Base-by-base conservation (phyloP, 2,797 vertebrate species). In the Fistularia tabacaria region DNA sequence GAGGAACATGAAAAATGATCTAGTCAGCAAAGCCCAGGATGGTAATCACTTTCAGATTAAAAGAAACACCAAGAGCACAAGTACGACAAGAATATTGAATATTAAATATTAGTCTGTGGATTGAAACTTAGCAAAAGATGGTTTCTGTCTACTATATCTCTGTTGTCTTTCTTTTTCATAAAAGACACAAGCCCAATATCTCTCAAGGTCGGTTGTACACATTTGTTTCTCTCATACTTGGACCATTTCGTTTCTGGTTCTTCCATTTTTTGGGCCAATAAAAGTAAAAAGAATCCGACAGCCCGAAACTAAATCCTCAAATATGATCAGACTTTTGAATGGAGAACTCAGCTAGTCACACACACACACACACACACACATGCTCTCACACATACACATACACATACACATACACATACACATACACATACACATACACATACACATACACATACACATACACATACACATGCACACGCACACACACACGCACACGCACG, bases 21-120 rank as follows among this genome's bases (percentile, higher is more conserved):
- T 38, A 72, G 83, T 88, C 85, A 88, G 85, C 84, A 86, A 57
- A 82, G 62, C 38, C 59, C 51, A 9, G 64, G 79, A 79, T 71
- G 66, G 62, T 77, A 77, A 85, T 83, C 59, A 12, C 71, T 68
- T 68, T 70, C 48, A 61, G 83, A 80, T 83, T 84, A 80, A 75
- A 54, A 68, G 76, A 70, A 73, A 70, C 67, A 69, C 65, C 55
- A 49, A 57, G 43, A 69, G n/a, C 51, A 41, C 3, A 12, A 46
- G 38, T 11, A 9, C 53, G 36, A 14, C 42, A 59, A 51, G 57
- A 66, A 64, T 75, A 5, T 5, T 25, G 25, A 25, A 25, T 25
- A 25, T 25, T 5, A 25, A 25, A 25, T 25, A 25, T 25, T 59
- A 55, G 9, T 58, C 54, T 9, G 61, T 36, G 51, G 14, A 41